A percentile compares a stretch with the other conserved stretches of the same genome.
These are phyloP conservation scores for Actinostola sp. DNA, from an alignment of 92 coral and sea anemone genomes.

Conservation along the genomic window DNA sequence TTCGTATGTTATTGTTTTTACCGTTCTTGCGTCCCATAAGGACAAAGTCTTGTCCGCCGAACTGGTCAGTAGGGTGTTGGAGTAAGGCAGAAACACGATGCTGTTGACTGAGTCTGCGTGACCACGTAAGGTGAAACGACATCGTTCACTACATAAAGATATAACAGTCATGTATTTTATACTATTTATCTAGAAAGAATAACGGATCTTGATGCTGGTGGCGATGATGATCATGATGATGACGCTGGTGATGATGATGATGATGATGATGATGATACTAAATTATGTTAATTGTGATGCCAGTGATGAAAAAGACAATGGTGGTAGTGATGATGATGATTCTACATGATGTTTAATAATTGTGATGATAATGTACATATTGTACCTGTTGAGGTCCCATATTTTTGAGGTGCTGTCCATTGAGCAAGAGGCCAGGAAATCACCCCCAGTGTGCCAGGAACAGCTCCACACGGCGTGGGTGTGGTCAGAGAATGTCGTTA, in stretches of 20 bases:
- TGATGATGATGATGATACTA: neutral
- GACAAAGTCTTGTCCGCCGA: slow-evolving; percentile 99
- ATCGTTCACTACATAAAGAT: slow-evolving; percentile 75
- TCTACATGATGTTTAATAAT: neutral
- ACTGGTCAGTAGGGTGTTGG: slow-evolving; percentile 91
- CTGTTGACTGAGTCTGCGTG: slow-evolving; percentile 99
- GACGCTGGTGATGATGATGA: neutral
- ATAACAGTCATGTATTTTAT: too few species aligned
- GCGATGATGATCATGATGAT: too few species aligned
- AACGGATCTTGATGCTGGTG: too few species aligned
- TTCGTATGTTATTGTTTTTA: slow-evolving; percentile 19
- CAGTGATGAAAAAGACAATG: too few species aligned
- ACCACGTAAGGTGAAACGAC: slow-evolving; percentile 96
- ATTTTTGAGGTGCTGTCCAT: slow-evolving; percentile 96
- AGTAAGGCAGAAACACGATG: slow-evolving; percentile 86
- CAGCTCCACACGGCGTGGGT: slow-evolving; percentile 99
- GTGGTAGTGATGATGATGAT: neutral
- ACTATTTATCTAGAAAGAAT: too few species aligned
- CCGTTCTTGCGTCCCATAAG: slow-evolving; percentile 98
- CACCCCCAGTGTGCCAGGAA: slow-evolving; percentile 97
- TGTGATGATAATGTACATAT: neutral
- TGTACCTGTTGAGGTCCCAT: slow-evolving; percentile 96
- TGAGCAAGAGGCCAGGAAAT: slow-evolving; percentile 94
- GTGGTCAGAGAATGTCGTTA: slow-evolving; percentile 94
- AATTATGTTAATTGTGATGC: too few species aligned